Conservation (phyloP, 2,113 vertebrate genomes). For the Tenrec ecaudatus region DNA sequence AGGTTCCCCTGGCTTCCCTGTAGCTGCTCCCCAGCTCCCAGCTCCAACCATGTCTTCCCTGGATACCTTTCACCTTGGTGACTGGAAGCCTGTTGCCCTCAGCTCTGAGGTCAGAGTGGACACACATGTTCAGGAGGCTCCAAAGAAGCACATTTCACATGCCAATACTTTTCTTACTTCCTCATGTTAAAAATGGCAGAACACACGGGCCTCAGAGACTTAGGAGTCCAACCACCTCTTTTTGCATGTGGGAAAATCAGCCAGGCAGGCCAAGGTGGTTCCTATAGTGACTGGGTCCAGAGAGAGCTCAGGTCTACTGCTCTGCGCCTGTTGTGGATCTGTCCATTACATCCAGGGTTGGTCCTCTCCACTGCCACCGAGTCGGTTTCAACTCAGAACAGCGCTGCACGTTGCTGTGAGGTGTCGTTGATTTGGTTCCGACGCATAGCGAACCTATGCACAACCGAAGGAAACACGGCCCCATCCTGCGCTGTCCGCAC, state of each 20-base stretch:
- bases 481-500: too few relatives aligned
- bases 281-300: background rate
- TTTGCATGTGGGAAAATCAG: background rate
- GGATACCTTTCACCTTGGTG: slow-evolving; percentile 19
- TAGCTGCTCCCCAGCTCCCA: background rate
- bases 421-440: too few relatives aligned
- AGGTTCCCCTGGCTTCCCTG: background rate
- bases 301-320: background rate
- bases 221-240: background rate
- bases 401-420: too few relatives aligned
- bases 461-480: too few relatives aligned
- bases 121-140: background rate
- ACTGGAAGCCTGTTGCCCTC: background rate
- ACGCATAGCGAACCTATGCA: too few relatives aligned
- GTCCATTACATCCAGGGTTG: background rate
- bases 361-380: too few relatives aligned
- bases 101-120: background rate
- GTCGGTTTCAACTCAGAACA: background rate
- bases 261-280: background rate
- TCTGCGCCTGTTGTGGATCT: background rate
- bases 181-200: background rate
- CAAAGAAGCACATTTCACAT: slow-evolving; percentile 3
- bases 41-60: background rate
- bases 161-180: background rate
- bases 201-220: background rate